Conservation (phyloP, 2,113 vertebrate species). For the Microcebus jonahi region DNA sequence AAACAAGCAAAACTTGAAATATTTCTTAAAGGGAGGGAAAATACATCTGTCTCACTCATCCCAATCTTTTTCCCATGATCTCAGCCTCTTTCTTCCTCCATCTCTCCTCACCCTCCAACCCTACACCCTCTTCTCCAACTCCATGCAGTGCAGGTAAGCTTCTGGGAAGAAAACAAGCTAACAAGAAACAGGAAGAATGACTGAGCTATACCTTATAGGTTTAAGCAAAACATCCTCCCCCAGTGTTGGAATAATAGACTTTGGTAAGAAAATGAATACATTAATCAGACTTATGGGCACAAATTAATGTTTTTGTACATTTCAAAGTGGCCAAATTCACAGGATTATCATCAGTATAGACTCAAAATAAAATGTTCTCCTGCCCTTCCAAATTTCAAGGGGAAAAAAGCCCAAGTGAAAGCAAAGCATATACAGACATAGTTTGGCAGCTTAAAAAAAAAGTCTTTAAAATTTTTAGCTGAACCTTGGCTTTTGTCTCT, state of each 20-base stretch:
- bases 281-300: background rate
- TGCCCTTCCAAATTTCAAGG: conserved; percentile 72
- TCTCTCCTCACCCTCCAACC: background rate
- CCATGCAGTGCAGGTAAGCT: background rate
- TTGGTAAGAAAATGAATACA: conserved; percentile 2
- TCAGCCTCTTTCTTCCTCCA: background rate
- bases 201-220: background rate
- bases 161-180: background rate
- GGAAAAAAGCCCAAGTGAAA: conserved; percentile 70
- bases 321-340: conserved; percentile 78
- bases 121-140: background rate
- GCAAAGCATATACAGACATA: conserved; percentile 33
- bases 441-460: conserved; percentile 62
- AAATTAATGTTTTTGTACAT: conserved; percentile 56
- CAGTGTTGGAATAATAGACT: background rate
- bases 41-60: background rate
- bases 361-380: conserved; percentile 58
- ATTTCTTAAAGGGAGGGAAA: background rate
- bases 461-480: conserved; percentile 75
- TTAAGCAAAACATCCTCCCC: background rate
- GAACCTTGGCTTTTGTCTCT: conserved; percentile 84
- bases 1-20: conserved; percentile 41
- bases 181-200: background rate
- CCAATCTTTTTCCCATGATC: background rate
- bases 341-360: conserved; percentile 74